Base-by-base conservation (phyloP, 2,113 vertebrate genomes). In the Cygnus buccinator region DNA sequence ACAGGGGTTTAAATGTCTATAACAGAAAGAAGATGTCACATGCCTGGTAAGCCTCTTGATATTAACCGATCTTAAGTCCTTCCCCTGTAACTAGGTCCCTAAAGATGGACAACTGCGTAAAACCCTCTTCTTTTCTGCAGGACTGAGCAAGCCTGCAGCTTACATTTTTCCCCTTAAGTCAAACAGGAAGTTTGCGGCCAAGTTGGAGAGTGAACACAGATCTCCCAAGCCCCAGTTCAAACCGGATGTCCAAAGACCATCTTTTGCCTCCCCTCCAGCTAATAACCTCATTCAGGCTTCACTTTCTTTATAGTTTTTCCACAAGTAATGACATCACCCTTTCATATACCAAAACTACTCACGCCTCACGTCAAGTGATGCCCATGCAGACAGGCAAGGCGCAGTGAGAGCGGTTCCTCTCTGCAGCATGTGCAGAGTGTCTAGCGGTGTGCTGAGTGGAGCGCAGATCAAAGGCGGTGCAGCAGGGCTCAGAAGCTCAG, bases 1-100 rank as follows among this genome's bases (percentile, higher is more conserved):
- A 0, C 2, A 48, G 19, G 10, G 14, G 68, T 23, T 58, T 90
- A 58, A 63, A 85, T 0, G 0, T 1, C 3, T 41, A 8, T 46
- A 71, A 62, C 37, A 67, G 31, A 59, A 66, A 31, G 14, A 89
- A 86, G 52, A 71, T 11, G 10, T 79, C 79, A 59, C 3, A 41
- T 84, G 25, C 26, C 11, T 58, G 31, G 23, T 86, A 73, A 92
- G 80, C 37, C 33, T 87, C 50, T 35, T 70, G 44, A 41, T 59
- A n/a, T 44, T 80, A 59, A 66, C 57, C 31, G n/a, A 55, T 70
- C 16, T 37, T 67, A 87, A 77, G 2, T 74, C 87, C 70, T 84
- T 46, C 55, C 13, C 20, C 28, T 1, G 2, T 70, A 37, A 71
- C 0, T 0, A 37, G 15, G 19, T 78, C 43, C 43, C 33, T 87